These are phyloP conservation scores for Eriosoma lanigerum DNA, from an alignment of 1,140 invertebrate genomes.

Conservation along the genomic window DNA sequence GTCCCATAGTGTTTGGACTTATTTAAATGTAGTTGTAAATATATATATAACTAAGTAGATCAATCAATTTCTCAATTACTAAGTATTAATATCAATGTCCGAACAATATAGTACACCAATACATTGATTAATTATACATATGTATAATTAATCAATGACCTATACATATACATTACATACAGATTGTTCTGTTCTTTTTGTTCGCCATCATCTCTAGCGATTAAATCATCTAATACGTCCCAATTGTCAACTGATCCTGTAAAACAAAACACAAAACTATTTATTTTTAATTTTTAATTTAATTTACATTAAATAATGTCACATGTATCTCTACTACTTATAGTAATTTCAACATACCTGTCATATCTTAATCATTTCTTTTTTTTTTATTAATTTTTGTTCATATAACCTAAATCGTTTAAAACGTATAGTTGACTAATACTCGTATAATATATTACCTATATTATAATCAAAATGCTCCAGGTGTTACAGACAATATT, in stretches of 20 bases:
- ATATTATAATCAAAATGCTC: not conserved
- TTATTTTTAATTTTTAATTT: not conserved
- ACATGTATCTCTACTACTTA: too few species aligned
- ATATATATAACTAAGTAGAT: too few species aligned
- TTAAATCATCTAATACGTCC: constrained; percentile 22
- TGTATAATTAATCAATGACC: too few species aligned
- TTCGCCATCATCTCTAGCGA: constrained; percentile 7
- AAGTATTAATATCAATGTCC: too few species aligned
- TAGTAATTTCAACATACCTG: constrained; percentile 15
- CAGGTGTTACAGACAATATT: not conserved
- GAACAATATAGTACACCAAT: too few species aligned
- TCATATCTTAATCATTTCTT: not conserved
- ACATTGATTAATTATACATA: too few species aligned
- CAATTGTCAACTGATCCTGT: constrained; percentile 17
- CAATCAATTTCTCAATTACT: too few species aligned
- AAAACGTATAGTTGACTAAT: too few species aligned
- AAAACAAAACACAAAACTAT: not conserved
- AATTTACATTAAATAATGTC: too few species aligned
- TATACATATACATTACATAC: not conserved
- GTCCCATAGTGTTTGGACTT: too few species aligned
- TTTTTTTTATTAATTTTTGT: not conserved
- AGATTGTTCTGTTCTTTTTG: not conserved
- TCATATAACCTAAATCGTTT: too few species aligned
- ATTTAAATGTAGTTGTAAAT: too few species aligned
- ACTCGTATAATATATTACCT: not conserved